Evolutionary conservation across 2,888 invertebrate species (phyloP).

Genomic region (Clostera curtula): DNA sequence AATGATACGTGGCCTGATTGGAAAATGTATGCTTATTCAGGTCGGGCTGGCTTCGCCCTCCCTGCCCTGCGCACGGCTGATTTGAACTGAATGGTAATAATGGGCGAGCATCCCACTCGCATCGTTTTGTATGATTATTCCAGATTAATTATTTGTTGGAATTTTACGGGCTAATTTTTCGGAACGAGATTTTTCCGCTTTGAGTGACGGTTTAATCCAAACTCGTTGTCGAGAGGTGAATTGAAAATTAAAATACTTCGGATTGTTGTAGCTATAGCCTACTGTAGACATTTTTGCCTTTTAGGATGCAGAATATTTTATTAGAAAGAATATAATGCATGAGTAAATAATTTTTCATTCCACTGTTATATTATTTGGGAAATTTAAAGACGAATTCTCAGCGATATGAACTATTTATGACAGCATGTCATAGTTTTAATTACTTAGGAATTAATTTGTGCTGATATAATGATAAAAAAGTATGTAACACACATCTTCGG

Average conservation of each 20-base stretch:
- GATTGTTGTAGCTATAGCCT: no score
- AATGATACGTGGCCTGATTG: constrained; percentile 75
- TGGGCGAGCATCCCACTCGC: constrained; percentile 67
- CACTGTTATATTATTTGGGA: no score
- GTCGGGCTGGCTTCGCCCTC: constrained; percentile 50
- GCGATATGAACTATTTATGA: no score
- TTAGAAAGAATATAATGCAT: no score
- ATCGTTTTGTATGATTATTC: constrained; percentile 75
- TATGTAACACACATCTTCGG: no score
- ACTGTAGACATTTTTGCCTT: no score
- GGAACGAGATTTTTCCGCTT: constrained; percentile 71
- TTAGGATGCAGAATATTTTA: no score
- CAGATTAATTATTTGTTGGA: constrained; percentile 75
- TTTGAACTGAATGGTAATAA: constrained; percentile 75
- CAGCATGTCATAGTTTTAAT: no score
- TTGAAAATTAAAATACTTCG: constrained; percentile 5
- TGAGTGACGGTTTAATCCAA: constrained; percentile 71
- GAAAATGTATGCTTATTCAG: constrained; percentile 75
- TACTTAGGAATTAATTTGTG: no score
- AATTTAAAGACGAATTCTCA: no score
- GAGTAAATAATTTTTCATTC: no score
- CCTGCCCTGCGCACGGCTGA: constrained; percentile 65
- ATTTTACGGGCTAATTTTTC: constrained; percentile 71
- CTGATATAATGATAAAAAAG: no score
- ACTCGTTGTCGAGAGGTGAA: constrained; percentile 45